Percentiles rank a stretch among this genome's conserved stretches.
These are phyloP conservation scores for Scaptomyza caliginosa DNA, from an alignment of 2,888 invertebrate genomes.

Conservation along the genomic window DNA sequence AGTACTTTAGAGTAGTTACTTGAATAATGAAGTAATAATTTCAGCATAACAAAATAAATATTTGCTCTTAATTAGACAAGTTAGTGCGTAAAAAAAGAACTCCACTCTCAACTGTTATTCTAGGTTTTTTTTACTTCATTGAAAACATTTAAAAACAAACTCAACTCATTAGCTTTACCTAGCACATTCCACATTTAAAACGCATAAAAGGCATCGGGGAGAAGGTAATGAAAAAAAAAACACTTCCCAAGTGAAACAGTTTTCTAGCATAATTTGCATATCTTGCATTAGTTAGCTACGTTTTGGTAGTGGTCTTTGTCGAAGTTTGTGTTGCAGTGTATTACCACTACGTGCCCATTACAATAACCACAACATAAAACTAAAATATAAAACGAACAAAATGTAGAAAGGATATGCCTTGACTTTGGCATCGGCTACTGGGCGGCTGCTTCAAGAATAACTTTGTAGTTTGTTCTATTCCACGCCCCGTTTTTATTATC, in stretches of 20 bases:
- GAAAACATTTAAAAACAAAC: not conserved
- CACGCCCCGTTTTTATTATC: conserved; percentile 74
- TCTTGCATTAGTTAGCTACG: conserved; percentile 35
- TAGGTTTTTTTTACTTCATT: not conserved
- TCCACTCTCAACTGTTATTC: not conserved
- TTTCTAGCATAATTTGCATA: conserved; percentile 59
- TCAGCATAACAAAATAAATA: not conserved
- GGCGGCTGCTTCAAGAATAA: conserved; percentile 40
- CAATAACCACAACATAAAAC: conserved; percentile 78
- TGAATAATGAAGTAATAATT: not conserved
- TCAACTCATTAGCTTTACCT: conserved; percentile 37
- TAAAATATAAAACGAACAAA: conserved; percentile 13
- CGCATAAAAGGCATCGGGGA: not conserved
- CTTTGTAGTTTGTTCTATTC: conserved; percentile 63
- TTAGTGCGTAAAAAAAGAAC: not conserved
- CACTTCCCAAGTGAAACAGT: conserved; percentile 23
- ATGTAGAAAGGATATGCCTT: conserved; percentile 63
- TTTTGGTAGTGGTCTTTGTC: conserved; percentile 1
- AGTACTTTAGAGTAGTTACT: not conserved
- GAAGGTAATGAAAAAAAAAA: too few relatives aligned
- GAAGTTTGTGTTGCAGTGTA: conserved; percentile 55
- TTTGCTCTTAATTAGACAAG: not conserved
- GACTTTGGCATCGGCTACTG: conserved; percentile 43
- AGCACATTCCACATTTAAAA: conserved; percentile 16
- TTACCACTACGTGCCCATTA: conserved; percentile 52